Evolutionary conservation across 1,140 invertebrate genomes (phyloP).

Genomic region (Trichomalopsis sarcophagae): DNA sequence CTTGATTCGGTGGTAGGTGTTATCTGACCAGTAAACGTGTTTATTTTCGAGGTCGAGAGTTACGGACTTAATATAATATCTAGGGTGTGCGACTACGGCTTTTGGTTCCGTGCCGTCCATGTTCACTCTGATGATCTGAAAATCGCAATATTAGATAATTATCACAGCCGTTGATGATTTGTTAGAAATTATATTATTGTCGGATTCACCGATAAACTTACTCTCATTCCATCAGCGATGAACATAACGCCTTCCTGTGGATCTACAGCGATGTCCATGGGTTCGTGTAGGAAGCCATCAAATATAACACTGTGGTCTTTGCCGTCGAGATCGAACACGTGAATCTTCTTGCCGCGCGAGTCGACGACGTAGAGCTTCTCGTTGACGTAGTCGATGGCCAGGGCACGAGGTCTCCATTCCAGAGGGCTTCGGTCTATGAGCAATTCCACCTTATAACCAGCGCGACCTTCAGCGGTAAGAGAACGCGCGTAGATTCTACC

Average conservation of each 20-base stretch:
- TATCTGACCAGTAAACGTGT: slow-evolving; percentile 39
- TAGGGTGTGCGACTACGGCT: neutral
- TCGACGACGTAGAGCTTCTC: slow-evolving; percentile 33
- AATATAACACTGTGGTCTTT: neutral
- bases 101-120: slow-evolving; percentile 28
- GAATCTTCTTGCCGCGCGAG: neutral
- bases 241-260: slow-evolving; percentile 29
- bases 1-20: neutral
- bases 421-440: neutral
- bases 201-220: neutral
- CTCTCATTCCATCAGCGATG: slow-evolving; percentile 40
- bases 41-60: neutral
- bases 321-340: slow-evolving; percentile 16
- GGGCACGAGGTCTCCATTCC: neutral
- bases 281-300: neutral
- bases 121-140: slow-evolving; percentile 10
- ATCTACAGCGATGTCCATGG: slow-evolving; percentile 28
- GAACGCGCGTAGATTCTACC: neutral
- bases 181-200: no score
- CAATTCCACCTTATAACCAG: neutral
- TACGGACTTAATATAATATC: slow-evolving; percentile 10
- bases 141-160: neutral
- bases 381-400: slow-evolving; percentile 16
- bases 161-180: neutral
- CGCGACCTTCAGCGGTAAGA: neutral